phyloP scores from a whole-genome alignment of 2,113 vertebrate species.

The Gambusia holbrooki region DNA sequence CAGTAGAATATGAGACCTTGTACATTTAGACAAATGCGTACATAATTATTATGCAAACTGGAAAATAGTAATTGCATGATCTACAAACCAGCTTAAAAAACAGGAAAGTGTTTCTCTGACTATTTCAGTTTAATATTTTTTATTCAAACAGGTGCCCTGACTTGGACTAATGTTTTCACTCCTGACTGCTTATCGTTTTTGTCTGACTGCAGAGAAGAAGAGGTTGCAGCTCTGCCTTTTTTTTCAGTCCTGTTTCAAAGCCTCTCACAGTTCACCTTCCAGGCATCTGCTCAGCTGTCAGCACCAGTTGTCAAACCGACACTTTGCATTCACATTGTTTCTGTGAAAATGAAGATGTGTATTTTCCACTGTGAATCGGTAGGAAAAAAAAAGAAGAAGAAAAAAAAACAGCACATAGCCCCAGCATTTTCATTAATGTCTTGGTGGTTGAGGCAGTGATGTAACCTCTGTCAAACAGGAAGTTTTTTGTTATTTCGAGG shows the following conservation, averaged over 20 bases:
- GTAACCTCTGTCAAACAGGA: conserved; percentile 78
- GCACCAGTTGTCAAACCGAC: conserved; percentile 69
- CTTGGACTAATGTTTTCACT: conserved; percentile 27
- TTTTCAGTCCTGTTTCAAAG: conserved; percentile 74
- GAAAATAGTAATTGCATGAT: neutral
- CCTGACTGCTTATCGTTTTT: conserved; percentile 35
- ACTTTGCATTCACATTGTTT: conserved; percentile 73
- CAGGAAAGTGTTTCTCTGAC: neutral
- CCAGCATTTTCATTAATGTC: conserved; percentile 70
- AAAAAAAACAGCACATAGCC: conserved; percentile 33
- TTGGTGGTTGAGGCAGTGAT: conserved; percentile 72
- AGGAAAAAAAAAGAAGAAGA: conserved; percentile 1
- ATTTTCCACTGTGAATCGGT: conserved; percentile 54
- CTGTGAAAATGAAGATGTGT: conserved; percentile 69
- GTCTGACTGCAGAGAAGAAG: conserved; percentile 38
- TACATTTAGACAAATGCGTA: neutral
- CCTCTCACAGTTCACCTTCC: conserved; percentile 73
- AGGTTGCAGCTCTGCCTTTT: conserved; percentile 60
- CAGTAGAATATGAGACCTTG: neutral
- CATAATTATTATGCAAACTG: neutral
- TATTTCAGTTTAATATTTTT: neutral
- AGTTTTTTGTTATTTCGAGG: conserved; percentile 54
- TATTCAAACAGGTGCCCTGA: conserved; percentile 41
- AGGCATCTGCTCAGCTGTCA: conserved; percentile 78
- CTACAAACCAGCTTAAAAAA: neutral